These are phyloP conservation scores for Zaprionus nigranus DNA, from an alignment of 1,140 invertebrate species.

Conservation along the genomic window DNA sequence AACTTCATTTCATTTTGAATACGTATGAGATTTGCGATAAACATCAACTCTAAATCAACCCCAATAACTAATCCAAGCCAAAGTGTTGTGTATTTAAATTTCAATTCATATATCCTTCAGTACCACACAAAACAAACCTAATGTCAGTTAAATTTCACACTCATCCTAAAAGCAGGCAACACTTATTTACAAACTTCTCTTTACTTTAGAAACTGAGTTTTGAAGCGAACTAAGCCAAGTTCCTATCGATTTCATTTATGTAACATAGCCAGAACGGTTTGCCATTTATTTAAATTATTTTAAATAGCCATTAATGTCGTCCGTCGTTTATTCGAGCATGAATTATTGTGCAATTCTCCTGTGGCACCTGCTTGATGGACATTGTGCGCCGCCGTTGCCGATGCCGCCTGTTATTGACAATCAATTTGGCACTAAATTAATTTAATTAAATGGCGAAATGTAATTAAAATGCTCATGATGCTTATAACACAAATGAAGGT, in stretches of 20 bases:
- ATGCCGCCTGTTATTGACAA: slow-evolving; percentile 57
- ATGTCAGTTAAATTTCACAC: background rate
- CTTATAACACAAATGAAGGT: slow-evolving; percentile 66
- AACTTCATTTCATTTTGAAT: background rate
- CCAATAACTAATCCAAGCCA: background rate
- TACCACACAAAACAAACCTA: background rate
- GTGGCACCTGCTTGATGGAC: slow-evolving; percentile 29
- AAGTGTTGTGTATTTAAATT: no score
- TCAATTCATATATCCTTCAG: background rate
- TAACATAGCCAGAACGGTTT: no score
- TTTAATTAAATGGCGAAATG: slow-evolving; percentile 78
- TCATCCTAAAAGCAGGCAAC: background rate
- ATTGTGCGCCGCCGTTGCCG: slow-evolving; percentile 13
- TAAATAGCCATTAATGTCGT: slow-evolving; percentile 16
- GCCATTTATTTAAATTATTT: slow-evolving; percentile 31
- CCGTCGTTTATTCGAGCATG: background rate
- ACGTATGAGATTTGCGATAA: background rate
- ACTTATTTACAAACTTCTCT: background rate
- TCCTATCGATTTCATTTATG: background rate
- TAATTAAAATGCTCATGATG: slow-evolving; percentile 73
- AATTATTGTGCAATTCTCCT: slow-evolving; percentile 26
- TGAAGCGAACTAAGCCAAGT: background rate
- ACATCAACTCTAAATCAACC: background rate
- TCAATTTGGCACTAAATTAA: slow-evolving; percentile 72
- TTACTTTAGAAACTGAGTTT: background rate